These are phyloP conservation scores for Saxicola maurus DNA, from an alignment of 2,797 vertebrate genomes.

Conservation along the genomic window DNA sequence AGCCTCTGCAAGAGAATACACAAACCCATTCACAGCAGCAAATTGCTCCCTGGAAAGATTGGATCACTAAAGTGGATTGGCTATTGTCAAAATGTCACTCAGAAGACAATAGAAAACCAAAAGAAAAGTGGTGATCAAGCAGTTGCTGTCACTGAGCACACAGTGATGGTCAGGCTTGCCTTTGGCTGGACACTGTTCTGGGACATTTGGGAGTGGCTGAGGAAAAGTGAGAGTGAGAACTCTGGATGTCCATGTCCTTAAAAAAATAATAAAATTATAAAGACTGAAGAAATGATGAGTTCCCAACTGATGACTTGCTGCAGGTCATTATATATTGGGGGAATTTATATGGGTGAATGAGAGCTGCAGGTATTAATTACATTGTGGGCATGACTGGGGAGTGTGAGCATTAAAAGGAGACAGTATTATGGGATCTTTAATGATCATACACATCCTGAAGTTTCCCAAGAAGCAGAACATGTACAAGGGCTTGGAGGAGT, in stretches of 20 bases:
- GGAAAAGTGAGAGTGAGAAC: neutral
- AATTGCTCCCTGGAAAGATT: constrained; percentile 24
- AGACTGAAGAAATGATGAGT: neutral
- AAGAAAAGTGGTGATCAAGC: neutral
- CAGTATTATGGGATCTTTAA: neutral
- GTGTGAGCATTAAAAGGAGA: neutral
- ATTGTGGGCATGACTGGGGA: neutral
- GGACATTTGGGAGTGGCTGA: neutral
- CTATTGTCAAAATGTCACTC: neutral
- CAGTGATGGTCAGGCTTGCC: neutral
- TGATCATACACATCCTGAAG: neutral
- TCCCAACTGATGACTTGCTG: neutral
- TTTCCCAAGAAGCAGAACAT: neutral
- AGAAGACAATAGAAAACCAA: neutral
- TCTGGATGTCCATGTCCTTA: neutral
- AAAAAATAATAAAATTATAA: neutral
- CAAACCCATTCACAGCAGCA: neutral
- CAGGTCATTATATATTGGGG: neutral
- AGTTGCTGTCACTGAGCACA: neutral
- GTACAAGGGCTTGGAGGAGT: too few species aligned
- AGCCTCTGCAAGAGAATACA: constrained; percentile 2
- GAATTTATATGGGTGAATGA: neutral
- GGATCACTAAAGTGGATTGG: constrained; percentile 3
- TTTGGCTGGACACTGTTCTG: neutral
- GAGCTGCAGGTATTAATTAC: neutral